These are phyloP conservation scores for Magallana angulata DNA, from an alignment of 1,140 invertebrate genomes.

Conservation along the genomic window DNA sequence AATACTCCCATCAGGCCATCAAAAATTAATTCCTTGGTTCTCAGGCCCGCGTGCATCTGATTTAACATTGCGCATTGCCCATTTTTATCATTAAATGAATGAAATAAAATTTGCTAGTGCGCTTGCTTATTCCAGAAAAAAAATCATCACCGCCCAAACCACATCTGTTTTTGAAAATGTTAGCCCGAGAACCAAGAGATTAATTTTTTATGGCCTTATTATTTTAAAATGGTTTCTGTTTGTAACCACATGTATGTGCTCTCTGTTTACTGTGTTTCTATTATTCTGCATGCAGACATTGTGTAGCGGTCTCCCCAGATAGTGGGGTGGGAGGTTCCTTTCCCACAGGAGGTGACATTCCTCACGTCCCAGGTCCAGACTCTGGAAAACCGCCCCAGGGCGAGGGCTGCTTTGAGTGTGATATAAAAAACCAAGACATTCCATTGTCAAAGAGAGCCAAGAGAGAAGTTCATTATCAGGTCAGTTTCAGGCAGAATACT, in stretches of 20 bases:
- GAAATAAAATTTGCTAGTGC: too few species aligned
- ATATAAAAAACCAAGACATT: conserved; percentile 78
- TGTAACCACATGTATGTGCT: background rate
- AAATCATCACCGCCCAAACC: too few species aligned
- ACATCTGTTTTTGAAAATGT: too few species aligned
- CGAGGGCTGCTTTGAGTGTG: conserved; percentile 94
- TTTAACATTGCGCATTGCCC: too few species aligned
- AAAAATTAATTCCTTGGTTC: too few species aligned
- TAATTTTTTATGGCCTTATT: background rate
- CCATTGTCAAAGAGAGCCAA: conserved; percentile 69
- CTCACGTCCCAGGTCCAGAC: conserved; percentile 70
- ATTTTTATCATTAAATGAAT: too few species aligned
- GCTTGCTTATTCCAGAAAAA: too few species aligned
- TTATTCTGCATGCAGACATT: conserved; percentile 85
- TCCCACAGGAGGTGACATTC: conserved; percentile 81
- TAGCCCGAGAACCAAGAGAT: too few species aligned
- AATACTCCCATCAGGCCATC: background rate
- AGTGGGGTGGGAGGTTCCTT: conserved; percentile 75
- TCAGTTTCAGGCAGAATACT: background rate
- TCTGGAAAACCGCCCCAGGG: conserved; percentile 86
- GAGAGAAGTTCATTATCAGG: background rate
- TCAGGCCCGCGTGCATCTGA: too few species aligned
- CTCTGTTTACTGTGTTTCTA: background rate
- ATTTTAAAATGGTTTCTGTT: background rate
- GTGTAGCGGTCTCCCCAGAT: conserved; percentile 86